Evolutionary conservation across 2,797 vertebrate genomes (phyloP).

Genomic region (Sebastes minor): DNA sequence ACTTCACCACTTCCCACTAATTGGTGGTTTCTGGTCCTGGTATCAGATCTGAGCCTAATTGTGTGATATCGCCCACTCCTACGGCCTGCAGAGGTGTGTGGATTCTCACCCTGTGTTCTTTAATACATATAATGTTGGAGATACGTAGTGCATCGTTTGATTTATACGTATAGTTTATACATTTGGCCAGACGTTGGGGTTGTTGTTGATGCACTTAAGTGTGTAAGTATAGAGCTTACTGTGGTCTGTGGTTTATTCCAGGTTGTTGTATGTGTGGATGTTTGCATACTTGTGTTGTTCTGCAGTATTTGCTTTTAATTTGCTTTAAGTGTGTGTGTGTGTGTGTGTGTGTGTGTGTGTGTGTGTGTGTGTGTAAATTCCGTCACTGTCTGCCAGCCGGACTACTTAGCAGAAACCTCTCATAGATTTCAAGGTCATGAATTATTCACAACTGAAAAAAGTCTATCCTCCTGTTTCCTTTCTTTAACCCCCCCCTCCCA

Average conservation of each 20-base stretch:
- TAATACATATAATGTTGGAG: background rate
- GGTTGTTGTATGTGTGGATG: background rate
- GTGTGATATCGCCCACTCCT: background rate
- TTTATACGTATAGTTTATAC: background rate
- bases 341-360: background rate
- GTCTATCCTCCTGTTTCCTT: constrained; percentile 35
- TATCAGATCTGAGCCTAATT: background rate
- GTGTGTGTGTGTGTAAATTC: constrained; percentile 14
- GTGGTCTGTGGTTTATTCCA: background rate
- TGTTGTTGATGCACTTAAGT: background rate
- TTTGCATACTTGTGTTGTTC: background rate
- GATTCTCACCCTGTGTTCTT: background rate
- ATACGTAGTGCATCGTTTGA: background rate
- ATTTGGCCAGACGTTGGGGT: fast-evolving
- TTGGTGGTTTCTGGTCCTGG: background rate
- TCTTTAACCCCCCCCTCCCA: constrained; percentile 4
- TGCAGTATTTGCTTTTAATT: no score
- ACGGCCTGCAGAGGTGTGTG: background rate
- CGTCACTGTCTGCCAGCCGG: constrained; percentile 33
- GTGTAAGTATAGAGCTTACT: background rate
- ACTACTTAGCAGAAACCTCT: constrained; percentile 52
- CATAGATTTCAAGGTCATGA: constrained; percentile 53
- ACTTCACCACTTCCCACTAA: background rate
- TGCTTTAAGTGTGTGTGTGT: background rate
- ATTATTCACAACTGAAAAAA: constrained; percentile 62